Percentiles rank a stretch among this genome's conserved stretches.
Evolutionary conservation across 2,113 vertebrate species (phyloP).

Genomic region (Ondatra zibethicus): DNA sequence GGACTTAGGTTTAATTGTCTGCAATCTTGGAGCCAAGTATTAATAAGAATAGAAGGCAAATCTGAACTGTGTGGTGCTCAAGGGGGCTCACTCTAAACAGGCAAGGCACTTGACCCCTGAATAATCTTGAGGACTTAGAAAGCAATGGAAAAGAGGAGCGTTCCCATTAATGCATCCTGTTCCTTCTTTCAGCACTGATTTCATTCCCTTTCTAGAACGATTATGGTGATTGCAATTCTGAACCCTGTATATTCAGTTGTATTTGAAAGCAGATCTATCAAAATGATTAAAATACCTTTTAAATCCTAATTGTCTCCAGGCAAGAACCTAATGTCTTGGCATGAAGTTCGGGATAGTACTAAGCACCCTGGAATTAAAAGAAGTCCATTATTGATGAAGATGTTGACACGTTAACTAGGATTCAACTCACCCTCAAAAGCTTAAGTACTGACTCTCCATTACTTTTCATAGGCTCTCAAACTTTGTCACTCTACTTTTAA

Average conservation of each 20-base stretch:
- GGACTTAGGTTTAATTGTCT: background rate
- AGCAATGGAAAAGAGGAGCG: background rate
- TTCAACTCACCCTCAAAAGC: background rate
- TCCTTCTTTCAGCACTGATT: background rate
- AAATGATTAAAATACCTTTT: background rate
- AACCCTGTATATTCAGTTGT: background rate
- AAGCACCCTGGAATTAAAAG: background rate
- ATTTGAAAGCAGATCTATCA: background rate
- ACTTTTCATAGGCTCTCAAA: background rate
- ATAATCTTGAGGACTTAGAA: conserved; percentile 19
- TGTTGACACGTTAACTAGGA: background rate
- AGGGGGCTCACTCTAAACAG: background rate
- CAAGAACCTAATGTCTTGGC: background rate
- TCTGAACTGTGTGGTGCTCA: background rate
- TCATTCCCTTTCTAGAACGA: conserved; percentile 40
- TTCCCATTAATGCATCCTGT: conserved; percentile 26
- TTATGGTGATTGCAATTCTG: background rate
- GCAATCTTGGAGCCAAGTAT: background rate
- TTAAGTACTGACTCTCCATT: background rate
- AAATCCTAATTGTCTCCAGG: conserved; percentile 20
- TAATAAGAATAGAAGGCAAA: conserved; percentile 15
- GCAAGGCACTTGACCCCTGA: background rate
- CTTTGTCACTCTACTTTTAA: background rate
- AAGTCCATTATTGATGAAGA: background rate
- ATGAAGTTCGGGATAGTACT: background rate